Percentiles rank a stretch among this genome's conserved stretches.
These are phyloP conservation scores for Liposcelis brunnea DNA, from an alignment of 2,888 invertebrate genomes.

Conservation along the genomic window DNA sequence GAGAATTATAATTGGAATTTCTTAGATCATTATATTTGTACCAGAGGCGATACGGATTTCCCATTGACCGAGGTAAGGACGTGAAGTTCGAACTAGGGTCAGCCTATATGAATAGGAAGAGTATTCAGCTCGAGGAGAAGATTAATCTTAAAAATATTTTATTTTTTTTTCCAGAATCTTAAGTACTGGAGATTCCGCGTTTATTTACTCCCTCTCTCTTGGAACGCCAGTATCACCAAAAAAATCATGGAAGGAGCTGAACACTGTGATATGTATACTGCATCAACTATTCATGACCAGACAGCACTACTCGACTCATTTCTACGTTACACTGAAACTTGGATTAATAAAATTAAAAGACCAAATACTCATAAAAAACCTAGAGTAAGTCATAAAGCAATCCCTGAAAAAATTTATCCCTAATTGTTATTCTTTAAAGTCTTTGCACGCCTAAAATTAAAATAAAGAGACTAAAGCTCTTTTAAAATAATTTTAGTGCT, in stretches of 20 bases:
- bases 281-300: constrained; percentile 39
- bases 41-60: constrained; percentile 83
- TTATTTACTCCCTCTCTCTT: constrained; percentile 66
- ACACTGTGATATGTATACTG: constrained; percentile 72
- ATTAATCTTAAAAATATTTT: neutral
- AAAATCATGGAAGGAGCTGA: constrained; percentile 54
- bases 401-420: constrained; percentile 2
- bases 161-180: constrained; percentile 37
- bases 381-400: constrained; percentile 43
- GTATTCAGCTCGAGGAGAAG: no score
- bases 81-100: neutral
- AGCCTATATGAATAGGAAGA: no score
- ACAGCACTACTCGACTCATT: constrained; percentile 49
- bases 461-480: no score
- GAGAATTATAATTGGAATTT: constrained; percentile 98
- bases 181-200: constrained; percentile 89
- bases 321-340: constrained; percentile 65
- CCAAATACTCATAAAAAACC: constrained; percentile 48
- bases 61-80: constrained; percentile 57
- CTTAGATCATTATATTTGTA: constrained; percentile 91
- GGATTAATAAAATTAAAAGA: constrained; percentile 77
- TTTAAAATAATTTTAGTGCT: no score
- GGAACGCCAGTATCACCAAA: constrained; percentile 48
- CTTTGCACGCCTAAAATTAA: no score
- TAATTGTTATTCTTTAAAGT: constrained; percentile 9